Base-by-base conservation (phyloP, 1,140 invertebrate genomes). In the Harlomillsia oculata region DNA sequence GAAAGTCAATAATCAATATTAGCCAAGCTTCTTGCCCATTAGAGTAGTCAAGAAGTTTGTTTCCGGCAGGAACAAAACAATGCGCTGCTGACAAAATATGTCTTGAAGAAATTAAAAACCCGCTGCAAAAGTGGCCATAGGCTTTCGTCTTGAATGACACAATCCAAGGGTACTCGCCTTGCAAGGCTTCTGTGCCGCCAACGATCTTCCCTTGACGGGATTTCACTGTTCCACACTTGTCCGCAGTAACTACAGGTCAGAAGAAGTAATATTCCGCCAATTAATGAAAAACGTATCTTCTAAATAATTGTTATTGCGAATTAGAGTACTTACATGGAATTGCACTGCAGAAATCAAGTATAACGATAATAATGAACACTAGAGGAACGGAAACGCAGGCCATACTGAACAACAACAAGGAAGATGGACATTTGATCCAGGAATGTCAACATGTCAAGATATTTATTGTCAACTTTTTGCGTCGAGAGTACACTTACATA, bases 41-140 rank as follows among this genome's bases (percentile, higher is more conserved):
- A 25, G 21, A 30, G 13, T 30, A 53, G 11, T 32, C 25, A 3
- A 41, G 21, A 16, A 29, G 20, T 5, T 20, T 18, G 30, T 53
- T 53, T 1, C 32, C 41, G 5, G 28, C 16, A 5, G 30, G 28
- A 1, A 48, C 13, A n/a, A 48, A 56, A 18, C 53, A 56, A 48
- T 56, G 53, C 5, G 53, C 53, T 11, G 53, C 53, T 13, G 41
- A 45, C 26, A 56, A 20, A 3, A 56, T 20, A 48, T 6, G 34
- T 41, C 23, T 37, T 11, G 50, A 29, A 16, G 20, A 23, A 14
- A 57, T 43, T 8, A 57, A 29, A 57, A 43, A 32, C 18, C 43
- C 55, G 14, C 34, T 29, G 16, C 55, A 57, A 29, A 57, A 57
- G 37, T 57, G 55, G 1, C 55, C 55, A 28, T 43, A 25, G n/a